These are phyloP conservation scores for Charanyca ferruginea DNA, from an alignment of 2,888 invertebrate genomes.

Conservation along the genomic window DNA sequence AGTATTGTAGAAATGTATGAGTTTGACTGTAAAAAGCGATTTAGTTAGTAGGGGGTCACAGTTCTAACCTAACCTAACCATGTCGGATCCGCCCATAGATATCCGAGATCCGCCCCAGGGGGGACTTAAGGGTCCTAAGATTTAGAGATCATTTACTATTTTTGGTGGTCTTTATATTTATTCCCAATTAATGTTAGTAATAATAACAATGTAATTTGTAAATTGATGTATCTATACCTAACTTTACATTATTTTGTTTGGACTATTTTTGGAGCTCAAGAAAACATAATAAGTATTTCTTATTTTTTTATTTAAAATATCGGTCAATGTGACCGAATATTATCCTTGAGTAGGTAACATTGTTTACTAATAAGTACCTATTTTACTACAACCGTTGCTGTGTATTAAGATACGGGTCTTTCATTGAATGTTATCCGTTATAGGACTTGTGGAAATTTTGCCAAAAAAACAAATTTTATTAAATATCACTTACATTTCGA, in stretches of 20 bases:
- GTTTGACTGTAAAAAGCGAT: no score
- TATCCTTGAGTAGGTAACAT: constrained; percentile 14
- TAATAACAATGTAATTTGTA: constrained; percentile 18
- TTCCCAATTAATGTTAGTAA: no score
- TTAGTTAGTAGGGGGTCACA: no score
- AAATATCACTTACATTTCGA: background rate
- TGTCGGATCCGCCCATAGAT: no score
- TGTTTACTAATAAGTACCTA: background rate
- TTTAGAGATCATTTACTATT: no score
- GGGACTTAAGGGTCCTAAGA: no score
- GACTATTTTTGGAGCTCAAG: constrained; percentile 25
- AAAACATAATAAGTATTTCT: constrained; percentile 3
- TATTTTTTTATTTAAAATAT: constrained; percentile 1
- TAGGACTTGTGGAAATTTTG: no score
- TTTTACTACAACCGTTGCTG: background rate
- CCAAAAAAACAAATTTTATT: background rate
- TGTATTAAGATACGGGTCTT: background rate
- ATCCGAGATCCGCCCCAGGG: no score
- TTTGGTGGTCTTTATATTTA: no score
- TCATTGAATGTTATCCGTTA: background rate
- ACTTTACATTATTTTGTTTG: constrained; percentile 21
- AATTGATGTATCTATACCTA: constrained; percentile 12
- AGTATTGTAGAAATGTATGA: no score
- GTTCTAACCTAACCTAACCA: no score
- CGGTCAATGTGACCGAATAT: constrained; percentile 32